A percentile compares a stretch with the other conserved stretches of the same genome.
These are phyloP conservation scores for Camponotus pennsylvanicus DNA, from an alignment of 1,140 invertebrate species.

Conservation along the genomic window DNA sequence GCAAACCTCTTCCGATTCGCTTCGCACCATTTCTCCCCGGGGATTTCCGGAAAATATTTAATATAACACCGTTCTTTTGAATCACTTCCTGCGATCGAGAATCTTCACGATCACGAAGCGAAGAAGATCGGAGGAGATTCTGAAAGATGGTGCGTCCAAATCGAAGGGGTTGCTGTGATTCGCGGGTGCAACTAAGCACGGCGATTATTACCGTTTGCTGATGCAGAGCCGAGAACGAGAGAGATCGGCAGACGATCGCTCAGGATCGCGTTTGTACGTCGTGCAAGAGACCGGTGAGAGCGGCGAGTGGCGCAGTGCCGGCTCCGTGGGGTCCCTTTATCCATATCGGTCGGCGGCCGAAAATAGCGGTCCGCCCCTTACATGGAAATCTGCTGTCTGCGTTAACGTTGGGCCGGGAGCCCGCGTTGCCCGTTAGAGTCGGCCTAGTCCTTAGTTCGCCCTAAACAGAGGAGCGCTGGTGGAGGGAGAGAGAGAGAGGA, in stretches of 20 bases:
- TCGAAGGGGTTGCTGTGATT: not conserved
- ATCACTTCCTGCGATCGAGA: not conserved
- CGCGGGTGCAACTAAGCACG: not conserved
- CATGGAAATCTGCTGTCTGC: slow-evolving; percentile 80
- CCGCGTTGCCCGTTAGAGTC: slow-evolving; percentile 56
- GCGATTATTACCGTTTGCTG: slow-evolving; percentile 67
- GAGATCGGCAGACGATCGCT: slow-evolving; percentile 75
- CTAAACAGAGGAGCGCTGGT: slow-evolving; percentile 59
- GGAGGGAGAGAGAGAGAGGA: slow-evolving; percentile 65
- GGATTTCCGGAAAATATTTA: not conserved
- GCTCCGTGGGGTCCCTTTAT: slow-evolving; percentile 81
- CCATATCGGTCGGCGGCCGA: slow-evolving; percentile 81
- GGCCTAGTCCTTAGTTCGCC: slow-evolving; percentile 69
- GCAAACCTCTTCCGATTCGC: not conserved
- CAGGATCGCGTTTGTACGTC: slow-evolving; percentile 75
- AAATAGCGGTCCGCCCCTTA: slow-evolving; percentile 83
- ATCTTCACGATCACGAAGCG: not conserved
- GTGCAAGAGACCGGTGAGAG: slow-evolving; percentile 77
- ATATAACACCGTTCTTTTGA: slow-evolving; percentile 9
- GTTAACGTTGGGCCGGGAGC: slow-evolving; percentile 68
- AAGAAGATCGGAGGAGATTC: not conserved
- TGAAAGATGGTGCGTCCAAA: not conserved
- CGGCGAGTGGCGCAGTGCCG: slow-evolving; percentile 79
- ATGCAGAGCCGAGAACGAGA: slow-evolving; percentile 60
- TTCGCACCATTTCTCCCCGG: slow-evolving; percentile 2